phyloP scores from a whole-genome alignment of 2,113 vertebrate genomes.

The Cavia porcellus region DNA sequence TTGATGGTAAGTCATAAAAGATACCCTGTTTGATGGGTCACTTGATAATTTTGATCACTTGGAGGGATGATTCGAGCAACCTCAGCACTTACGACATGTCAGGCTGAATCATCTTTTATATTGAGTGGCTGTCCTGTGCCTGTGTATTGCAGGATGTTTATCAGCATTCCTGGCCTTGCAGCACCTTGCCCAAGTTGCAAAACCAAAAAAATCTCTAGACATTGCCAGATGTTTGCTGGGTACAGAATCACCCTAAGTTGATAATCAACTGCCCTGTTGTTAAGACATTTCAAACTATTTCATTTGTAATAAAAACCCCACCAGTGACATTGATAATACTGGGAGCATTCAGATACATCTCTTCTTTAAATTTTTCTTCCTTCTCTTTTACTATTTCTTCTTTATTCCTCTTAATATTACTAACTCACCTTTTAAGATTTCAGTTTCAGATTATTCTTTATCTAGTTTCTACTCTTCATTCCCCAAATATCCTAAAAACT shows the following conservation, averaged over 20 bases:
- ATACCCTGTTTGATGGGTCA: background rate
- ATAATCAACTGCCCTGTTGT: background rate
- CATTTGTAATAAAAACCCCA: background rate
- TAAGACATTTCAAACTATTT: background rate
- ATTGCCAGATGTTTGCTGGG: background rate
- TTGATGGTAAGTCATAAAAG: background rate
- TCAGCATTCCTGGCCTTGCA: background rate
- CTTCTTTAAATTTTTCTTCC: background rate
- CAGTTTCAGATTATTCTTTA: slow-evolving; percentile 15
- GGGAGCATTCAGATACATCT: background rate
- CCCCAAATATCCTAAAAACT: slow-evolving; percentile 29
- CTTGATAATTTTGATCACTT: background rate
- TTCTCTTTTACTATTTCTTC: slow-evolving; percentile 13
- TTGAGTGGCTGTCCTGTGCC: background rate
- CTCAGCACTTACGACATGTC: background rate
- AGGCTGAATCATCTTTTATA: background rate
- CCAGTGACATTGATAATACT: background rate
- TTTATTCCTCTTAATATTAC: background rate
- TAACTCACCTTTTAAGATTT: slow-evolving; percentile 31
- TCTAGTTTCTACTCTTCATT: slow-evolving; percentile 10
- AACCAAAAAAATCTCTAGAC: background rate
- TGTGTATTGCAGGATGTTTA: background rate
- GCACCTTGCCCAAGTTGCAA: background rate
- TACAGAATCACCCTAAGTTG: background rate
- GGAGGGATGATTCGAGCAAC: background rate